phyloP scores from a whole-genome alignment of 2,888 invertebrate species.

The Tiphia femorata region DNA sequence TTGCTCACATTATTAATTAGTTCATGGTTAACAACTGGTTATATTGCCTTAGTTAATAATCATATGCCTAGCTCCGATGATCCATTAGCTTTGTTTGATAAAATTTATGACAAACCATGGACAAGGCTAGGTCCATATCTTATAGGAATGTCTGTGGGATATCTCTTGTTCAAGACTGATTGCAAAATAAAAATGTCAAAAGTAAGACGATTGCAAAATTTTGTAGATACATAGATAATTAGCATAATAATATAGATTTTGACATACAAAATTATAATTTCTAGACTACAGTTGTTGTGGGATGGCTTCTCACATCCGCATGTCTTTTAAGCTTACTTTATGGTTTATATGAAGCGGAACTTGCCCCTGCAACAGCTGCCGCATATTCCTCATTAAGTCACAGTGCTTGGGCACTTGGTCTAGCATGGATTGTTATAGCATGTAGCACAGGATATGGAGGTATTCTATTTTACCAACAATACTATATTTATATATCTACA shows the following conservation, averaged over 20 bases:
- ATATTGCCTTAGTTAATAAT: slow-evolving; percentile 83
- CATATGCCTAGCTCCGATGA: slow-evolving; percentile 85
- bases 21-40: slow-evolving; percentile 84
- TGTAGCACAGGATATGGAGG: slow-evolving; percentile 89
- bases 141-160: slow-evolving; percentile 87
- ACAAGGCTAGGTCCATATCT: slow-evolving; percentile 87
- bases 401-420: slow-evolving; percentile 84
- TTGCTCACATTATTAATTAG: slow-evolving; percentile 78
- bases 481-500: background rate
- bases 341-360: slow-evolving; percentile 80
- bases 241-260: slow-evolving; percentile 1
- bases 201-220: slow-evolving; percentile 66
- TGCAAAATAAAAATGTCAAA: slow-evolving; percentile 81
- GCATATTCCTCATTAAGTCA: slow-evolving; percentile 86
- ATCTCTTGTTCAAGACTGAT: slow-evolving; percentile 86
- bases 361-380: slow-evolving; percentile 79
- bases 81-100: slow-evolving; percentile 87
- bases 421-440: slow-evolving; percentile 88
- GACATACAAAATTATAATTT: slow-evolving; percentile 35
- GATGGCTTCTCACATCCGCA: slow-evolving; percentile 79
- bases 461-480: slow-evolving; percentile 41
- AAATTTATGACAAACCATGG: slow-evolving; percentile 93
- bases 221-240: slow-evolving; percentile 7
- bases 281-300: slow-evolving; percentile 76
- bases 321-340: slow-evolving; percentile 82